A percentile compares a stretch with the other conserved stretches of the same genome.
These are phyloP conservation scores for Myocastor coypus DNA, from an alignment of 2,113 vertebrate genomes.

Conservation along the genomic window DNA sequence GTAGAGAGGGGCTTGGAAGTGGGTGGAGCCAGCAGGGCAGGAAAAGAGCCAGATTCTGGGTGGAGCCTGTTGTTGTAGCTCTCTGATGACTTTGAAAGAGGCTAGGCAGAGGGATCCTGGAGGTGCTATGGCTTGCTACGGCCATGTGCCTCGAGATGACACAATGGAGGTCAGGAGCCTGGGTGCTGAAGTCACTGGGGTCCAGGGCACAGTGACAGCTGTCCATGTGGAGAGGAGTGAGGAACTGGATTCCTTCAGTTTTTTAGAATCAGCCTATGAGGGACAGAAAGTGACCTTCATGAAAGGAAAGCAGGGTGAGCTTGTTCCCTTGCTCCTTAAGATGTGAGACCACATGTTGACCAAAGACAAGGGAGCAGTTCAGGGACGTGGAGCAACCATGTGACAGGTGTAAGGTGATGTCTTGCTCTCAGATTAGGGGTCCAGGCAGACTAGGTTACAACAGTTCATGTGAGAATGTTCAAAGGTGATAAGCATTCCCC, in stretches of 20 bases:
- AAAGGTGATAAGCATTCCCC: fast-evolving
- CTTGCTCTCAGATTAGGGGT: not conserved
- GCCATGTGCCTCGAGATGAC: not conserved
- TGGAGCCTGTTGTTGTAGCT: not conserved
- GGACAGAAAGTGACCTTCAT: not conserved
- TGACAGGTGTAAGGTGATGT: not conserved
- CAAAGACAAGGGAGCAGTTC: too few species aligned
- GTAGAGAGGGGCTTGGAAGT: not conserved
- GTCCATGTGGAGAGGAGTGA: not conserved
- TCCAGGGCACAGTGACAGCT: not conserved
- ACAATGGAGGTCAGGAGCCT: not conserved
- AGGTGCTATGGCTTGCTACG: not conserved
- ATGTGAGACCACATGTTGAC: not conserved
- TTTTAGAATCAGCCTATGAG: not conserved
- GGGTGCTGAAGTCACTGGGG: not conserved
- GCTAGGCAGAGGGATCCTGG: not conserved
- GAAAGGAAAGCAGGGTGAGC: too few species aligned
- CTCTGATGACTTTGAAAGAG: not conserved
- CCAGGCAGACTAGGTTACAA: too few species aligned
- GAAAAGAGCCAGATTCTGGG: not conserved
- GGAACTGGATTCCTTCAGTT: not conserved
- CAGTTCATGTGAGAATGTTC: not conserved
- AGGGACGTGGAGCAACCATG: not conserved
- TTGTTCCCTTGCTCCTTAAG: not conserved
- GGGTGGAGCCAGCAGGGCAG: too few species aligned